phyloP scores from a whole-genome alignment of 2,113 vertebrate species.

The Leptobrachium ailaonicum region DNA sequence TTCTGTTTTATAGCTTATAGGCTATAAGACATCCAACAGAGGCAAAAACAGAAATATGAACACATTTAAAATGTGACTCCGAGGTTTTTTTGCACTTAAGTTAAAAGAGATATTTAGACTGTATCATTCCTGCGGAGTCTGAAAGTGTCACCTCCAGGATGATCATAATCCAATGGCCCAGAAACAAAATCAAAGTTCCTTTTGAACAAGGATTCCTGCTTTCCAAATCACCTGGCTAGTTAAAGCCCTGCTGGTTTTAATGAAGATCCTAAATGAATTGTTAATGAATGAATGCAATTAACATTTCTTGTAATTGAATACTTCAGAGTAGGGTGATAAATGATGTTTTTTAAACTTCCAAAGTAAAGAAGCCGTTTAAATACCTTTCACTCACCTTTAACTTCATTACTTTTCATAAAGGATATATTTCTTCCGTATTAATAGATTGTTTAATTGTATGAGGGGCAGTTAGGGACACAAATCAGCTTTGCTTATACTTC shows the following conservation, averaged over 20 bases:
- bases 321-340: constrained; percentile 47
- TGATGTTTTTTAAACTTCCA: constrained; percentile 44
- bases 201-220: constrained; percentile 49
- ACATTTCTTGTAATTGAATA: constrained; percentile 51
- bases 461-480: too few relatives aligned
- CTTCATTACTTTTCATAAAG: not conserved
- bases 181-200: constrained; percentile 49
- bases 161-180: constrained; percentile 48
- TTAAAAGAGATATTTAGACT: constrained; percentile 48
- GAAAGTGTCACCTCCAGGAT: constrained; percentile 49
- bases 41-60: constrained; percentile 41
- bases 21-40: constrained; percentile 38
- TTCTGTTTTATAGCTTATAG: constrained; percentile 27
- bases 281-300: constrained; percentile 52
- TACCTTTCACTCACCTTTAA: constrained; percentile 15
- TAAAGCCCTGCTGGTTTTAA: constrained; percentile 49
- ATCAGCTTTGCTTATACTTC: too few relatives aligned
- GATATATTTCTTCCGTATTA: not conserved
- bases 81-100: constrained; percentile 44
- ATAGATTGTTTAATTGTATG: too few relatives aligned
- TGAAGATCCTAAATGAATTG: constrained; percentile 51
- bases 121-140: constrained; percentile 46
- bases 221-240: constrained; percentile 48
- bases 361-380: constrained; percentile 30
- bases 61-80: constrained; percentile 34